Evolutionary conservation across 2,888 invertebrate species (phyloP), one percentile per base, ranked within the genome.

Genomic region (Idaea dimidiata): DNA sequence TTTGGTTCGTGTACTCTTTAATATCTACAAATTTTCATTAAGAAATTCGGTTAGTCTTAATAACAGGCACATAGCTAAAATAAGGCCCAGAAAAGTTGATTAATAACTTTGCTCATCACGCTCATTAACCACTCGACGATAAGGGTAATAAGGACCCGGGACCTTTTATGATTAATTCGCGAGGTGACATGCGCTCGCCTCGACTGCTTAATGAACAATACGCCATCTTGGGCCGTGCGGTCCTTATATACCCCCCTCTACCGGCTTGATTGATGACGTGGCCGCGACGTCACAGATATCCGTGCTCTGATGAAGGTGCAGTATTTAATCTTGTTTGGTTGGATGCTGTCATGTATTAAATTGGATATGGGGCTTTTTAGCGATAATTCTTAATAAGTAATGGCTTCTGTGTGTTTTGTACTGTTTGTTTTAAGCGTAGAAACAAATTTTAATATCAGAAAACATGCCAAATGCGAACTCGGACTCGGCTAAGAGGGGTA

Each of bases 231-330:
- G 74, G 66, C 72, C 76, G 78, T 77, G 72, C 72, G 65, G 70
- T 56, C 72, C 72, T 70, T 82, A 80, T 81, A 84, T 79, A 81
- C 81, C 75, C 73, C 73, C 75, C 77, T 69, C 70, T 68, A 75
- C 72, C 66, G 68, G 61, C 69, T 81, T 89, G 90, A 90, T 88
- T 89, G 89, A 89, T 89, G 88, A 88, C 84, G 84, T 76, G 73
- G 80, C 76, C 76, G 71, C 77, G 72, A 79, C 79, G 84, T 85
- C 86, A 84, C 82, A 71, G 76, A 74, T 78, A 77, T 76, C 76
- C 74, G 71, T 76, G 72, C 74, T 72, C 73, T 83, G 86, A 87
- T 81, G 81, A 80, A 82, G 86, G 86, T 87, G 82, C 82, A 76
- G 79, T 80, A 79, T 81, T 82, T 86, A 82, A 87, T 78, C 77